Evolutionary conservation across 2,797 vertebrate genomes (phyloP), one percentile per base, ranked within the genome.

Genomic region (Cyclura pinguis): DNA sequence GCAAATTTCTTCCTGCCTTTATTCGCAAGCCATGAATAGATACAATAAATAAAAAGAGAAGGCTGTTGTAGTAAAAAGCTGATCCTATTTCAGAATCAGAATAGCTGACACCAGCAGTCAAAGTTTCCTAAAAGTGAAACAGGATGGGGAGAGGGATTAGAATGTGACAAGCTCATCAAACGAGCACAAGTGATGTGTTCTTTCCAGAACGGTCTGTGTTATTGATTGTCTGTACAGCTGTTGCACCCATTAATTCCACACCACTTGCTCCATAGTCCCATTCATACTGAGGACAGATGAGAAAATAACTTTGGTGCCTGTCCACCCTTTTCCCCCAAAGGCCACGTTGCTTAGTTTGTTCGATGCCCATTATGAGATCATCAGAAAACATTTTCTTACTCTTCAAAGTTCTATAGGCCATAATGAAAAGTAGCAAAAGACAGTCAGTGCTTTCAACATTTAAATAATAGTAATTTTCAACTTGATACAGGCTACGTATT

Each of bases 81-180:
- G 97, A 98, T 98, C 97, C 97, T 95, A 96, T 97, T 97, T 97
- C 98, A 98, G 98, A 98, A 98, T 98, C 98, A 98, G 97, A 98
- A 98, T 97, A 98, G 99, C 98, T 99, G 99, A 99, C 98, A 97
- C 96, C 97, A 98, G 97, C 97, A 97, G 96, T 97, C 97, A 97
- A 97, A 97, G 97, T 98, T 98, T 98, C 98, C 98, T 97, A 98
- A 98, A 98, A 97, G 97, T 97, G 97, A 98, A 97, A 98, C 97
- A 97, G 97, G 97, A 98, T 97, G 97, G 97, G 97, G 96, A 91
- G 95, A 95, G 98, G 98, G 98, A 98, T 98, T 98, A 98, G 98
- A 98, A 98, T 98, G 98, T 98, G 98, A 98, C 98, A 98, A 98
- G 98, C 98, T 98, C 98, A 98, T 98, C 98, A 98, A 98, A 98